Percentiles rank a stretch among this genome's conserved stretches.
Conservation (phyloP, 2,888 invertebrate genomes). For the Agonum fuliginosum region DNA sequence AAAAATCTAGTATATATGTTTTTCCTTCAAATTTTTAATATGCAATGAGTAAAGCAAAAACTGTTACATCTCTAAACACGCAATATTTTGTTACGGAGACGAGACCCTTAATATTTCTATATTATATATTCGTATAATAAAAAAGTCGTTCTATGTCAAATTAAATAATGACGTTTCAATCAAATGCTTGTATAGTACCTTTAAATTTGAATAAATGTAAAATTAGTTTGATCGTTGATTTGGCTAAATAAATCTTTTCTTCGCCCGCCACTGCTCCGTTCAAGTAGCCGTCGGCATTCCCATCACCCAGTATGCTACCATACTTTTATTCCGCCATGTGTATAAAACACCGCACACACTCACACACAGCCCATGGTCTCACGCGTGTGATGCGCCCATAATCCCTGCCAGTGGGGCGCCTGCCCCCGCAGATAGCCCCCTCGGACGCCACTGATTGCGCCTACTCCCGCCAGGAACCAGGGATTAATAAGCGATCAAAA, state of each 20-base stretch:
- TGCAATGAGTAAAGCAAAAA: too few relatives aligned
- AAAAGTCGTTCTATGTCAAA: too few relatives aligned
- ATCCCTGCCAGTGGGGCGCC: conserved; percentile 7
- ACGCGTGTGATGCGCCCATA: conserved; percentile 40
- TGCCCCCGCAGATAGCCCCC: conserved; percentile 16
- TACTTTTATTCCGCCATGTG: neutral
- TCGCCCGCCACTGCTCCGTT: neutral
- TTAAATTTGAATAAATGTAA: neutral
- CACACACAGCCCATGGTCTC: neutral
- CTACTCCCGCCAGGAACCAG: conserved; percentile 16
- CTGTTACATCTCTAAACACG: too few relatives aligned
- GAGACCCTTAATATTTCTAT: too few relatives aligned
- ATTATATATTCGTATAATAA: too few relatives aligned
- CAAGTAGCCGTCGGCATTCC: conserved; percentile 16
- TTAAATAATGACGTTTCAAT: too few relatives aligned
- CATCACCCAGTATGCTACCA: neutral
- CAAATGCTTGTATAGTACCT: neutral
- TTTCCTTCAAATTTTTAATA: too few relatives aligned
- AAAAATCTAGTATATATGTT: too few relatives aligned
- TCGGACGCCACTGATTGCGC: conserved; percentile 37
- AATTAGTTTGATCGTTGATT: neutral
- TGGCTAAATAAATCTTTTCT: neutral
- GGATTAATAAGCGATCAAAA: conserved; percentile 54
- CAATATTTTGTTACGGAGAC: too few relatives aligned
- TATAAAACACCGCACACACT: neutral